Conservation (phyloP, 2,797 vertebrate genomes). For the Bradypus variegatus region DNA sequence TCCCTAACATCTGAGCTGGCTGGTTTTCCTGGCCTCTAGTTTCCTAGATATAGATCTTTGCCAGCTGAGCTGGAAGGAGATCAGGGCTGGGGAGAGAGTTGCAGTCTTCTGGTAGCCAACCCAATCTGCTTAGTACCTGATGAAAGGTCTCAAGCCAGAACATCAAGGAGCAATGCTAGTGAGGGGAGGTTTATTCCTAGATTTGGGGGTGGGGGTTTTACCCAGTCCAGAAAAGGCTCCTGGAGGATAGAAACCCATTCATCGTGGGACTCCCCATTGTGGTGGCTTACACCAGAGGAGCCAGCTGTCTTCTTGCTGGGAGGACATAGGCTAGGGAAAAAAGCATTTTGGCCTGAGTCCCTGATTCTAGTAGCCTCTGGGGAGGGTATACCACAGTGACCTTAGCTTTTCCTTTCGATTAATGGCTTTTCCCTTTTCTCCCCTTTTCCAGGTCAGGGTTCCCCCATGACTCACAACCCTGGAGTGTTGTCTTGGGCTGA, state of each 20-base stretch:
- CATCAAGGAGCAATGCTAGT: neutral
- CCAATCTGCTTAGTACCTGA: neutral
- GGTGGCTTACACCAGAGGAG: neutral
- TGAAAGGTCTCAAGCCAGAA: neutral
- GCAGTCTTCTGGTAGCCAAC: neutral
- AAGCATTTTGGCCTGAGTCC: neutral
- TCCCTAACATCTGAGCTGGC: constrained; percentile 26
- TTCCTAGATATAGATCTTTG: constrained; percentile 47
- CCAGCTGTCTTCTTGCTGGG: constrained; percentile 13
- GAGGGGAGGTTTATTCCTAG: neutral
- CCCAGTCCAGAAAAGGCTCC: neutral
- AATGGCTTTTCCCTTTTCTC: constrained; percentile 42
- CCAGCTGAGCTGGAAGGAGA: constrained; percentile 25
- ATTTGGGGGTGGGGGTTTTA: neutral
- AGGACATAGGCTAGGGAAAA: neutral
- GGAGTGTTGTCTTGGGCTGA: constrained; percentile 42
- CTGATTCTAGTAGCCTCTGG: neutral
- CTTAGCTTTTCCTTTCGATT: constrained; percentile 5
- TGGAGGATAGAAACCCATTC: neutral
- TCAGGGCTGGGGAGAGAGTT: neutral
- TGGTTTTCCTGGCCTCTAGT: constrained; percentile 33
- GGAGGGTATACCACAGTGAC: neutral
- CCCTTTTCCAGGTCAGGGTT: constrained; percentile 45
- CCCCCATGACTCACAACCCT: constrained; percentile 55
- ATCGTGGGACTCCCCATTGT: neutral